Conservation (phyloP, 1,140 invertebrate genomes). For the Neotoxoptera formosana region DNA sequence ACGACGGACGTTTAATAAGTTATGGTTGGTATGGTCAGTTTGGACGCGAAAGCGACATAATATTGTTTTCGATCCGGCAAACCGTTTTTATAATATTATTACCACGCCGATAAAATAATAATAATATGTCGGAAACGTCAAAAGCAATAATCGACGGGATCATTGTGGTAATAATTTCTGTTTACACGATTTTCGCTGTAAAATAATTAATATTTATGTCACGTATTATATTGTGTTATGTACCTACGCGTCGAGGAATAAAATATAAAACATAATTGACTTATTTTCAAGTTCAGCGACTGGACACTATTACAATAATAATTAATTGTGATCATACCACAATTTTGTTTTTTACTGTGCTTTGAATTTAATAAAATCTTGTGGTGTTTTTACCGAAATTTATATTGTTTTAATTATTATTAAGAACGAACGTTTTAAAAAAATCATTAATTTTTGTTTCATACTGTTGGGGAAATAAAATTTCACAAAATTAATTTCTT, state of each 20-base stretch:
- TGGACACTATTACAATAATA: too few relatives aligned
- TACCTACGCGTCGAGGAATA: too few relatives aligned
- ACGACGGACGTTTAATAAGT: background rate
- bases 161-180: too few relatives aligned
- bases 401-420: background rate
- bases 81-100: background rate
- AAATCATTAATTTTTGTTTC: too few relatives aligned
- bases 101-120: background rate
- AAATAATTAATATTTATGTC: background rate
- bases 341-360: too few relatives aligned
- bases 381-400: too few relatives aligned
- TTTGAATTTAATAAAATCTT: too few relatives aligned
- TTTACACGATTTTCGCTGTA: background rate
- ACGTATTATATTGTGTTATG: background rate
- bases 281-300: too few relatives aligned
- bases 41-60: background rate
- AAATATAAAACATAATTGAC: too few relatives aligned
- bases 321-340: too few relatives aligned
- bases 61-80: background rate
- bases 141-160: background rate
- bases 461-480: background rate
- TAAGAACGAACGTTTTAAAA: too few relatives aligned
- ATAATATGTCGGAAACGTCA: background rate
- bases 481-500: background rate
- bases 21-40: background rate